These are phyloP conservation scores for Thysanoteuthis rhombus DNA, from an alignment of 2,888 invertebrate genomes.

Conservation along the genomic window DNA sequence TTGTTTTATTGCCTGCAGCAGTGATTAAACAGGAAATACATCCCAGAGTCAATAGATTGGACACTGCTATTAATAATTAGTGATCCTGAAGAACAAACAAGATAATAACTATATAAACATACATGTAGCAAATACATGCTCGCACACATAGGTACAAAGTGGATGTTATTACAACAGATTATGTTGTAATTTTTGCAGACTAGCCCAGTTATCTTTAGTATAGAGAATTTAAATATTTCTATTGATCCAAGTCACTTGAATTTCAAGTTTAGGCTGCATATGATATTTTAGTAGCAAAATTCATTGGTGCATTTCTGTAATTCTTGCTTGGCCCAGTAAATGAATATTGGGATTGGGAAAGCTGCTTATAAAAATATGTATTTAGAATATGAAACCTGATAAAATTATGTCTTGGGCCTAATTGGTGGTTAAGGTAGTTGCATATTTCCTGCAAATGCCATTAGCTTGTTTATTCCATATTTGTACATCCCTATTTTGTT, in stretches of 20 bases:
- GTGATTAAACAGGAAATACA: not conserved
- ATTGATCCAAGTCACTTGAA: not conserved
- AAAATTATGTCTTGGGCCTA: not conserved
- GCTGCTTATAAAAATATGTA: not conserved
- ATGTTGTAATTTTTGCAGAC: not conserved
- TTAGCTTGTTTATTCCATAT: not conserved
- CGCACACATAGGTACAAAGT: not conserved
- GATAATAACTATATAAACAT: not conserved
- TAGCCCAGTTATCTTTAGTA: not conserved
- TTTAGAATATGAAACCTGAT: not conserved
- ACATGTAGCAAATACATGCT: constrained; percentile 1
- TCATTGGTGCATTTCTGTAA: not conserved
- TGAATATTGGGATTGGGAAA: not conserved
- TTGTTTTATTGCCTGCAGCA: not conserved
- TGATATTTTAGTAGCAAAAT: not conserved
- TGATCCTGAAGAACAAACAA: too few relatives aligned
- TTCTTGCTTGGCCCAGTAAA: not conserved
- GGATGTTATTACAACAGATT: not conserved
- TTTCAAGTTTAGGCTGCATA: not conserved
- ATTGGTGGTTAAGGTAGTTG: not conserved
- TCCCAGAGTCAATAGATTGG: not conserved
- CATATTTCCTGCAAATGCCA: too few relatives aligned
- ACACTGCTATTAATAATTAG: too few relatives aligned
- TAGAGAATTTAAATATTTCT: not conserved
- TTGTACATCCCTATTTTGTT: not conserved